Percentiles rank a stretch among this genome's conserved stretches.
Conservation (phyloP, 2,113 vertebrate genomes). For the Chitala chitala region DNA sequence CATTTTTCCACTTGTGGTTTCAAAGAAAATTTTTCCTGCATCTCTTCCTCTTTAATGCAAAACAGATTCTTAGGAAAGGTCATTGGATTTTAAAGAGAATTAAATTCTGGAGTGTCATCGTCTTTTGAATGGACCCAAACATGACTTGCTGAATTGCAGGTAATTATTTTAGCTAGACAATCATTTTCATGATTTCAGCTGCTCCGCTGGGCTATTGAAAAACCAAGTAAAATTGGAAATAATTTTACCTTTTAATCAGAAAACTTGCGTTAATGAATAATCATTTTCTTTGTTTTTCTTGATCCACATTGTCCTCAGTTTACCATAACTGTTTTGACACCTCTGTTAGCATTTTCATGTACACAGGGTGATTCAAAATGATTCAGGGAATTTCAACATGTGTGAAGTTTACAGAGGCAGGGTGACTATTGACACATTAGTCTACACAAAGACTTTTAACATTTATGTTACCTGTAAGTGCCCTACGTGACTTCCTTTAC, state of each 20-base stretch:
- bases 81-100: too few relatives aligned
- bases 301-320: not conserved
- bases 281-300: constrained; percentile 5
- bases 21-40: not conserved
- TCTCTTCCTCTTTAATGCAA: not conserved
- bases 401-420: too few relatives aligned
- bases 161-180: not conserved
- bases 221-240: not conserved
- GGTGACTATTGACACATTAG: too few relatives aligned
- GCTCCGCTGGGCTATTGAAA: not conserved
- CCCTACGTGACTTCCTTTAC: too few relatives aligned
- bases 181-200: not conserved
- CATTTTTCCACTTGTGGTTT: not conserved
- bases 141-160: not conserved
- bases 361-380: not conserved
- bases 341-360: too few relatives aligned
- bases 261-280: not conserved
- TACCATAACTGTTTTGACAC: not conserved
- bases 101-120: not conserved
- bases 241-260: not conserved
- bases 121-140: not conserved
- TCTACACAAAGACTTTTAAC: too few relatives aligned
- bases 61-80: not conserved
- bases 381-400: too few relatives aligned
- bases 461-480: too few relatives aligned